phyloP scores from a whole-genome alignment of 1,140 invertebrate genomes.

The Macrobrachium nipponense region DNA sequence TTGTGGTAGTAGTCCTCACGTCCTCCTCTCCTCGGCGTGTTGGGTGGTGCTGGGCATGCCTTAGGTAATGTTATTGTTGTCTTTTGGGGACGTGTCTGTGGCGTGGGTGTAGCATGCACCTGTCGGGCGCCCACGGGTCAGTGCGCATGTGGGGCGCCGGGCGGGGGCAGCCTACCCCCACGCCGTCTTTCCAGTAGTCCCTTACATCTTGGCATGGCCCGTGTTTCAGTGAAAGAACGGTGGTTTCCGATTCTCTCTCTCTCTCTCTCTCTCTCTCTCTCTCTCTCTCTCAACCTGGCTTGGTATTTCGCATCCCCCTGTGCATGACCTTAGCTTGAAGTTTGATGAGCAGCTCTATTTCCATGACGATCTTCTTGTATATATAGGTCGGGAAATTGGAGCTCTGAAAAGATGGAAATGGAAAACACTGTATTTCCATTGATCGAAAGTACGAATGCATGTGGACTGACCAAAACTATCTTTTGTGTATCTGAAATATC shows the following conservation, averaged over 20 bases:
- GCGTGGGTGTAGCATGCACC: conserved; percentile 60
- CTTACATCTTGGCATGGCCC: neutral
- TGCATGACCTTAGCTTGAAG: no score
- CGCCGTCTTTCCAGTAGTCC: conserved; percentile 37
- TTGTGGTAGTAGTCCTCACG: neutral
- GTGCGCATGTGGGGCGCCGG: conserved; percentile 57
- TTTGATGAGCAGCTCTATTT: no score
- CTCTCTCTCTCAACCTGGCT: neutral
- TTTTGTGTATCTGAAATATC: no score
- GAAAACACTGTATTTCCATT: no score
- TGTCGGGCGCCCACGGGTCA: conserved; percentile 57
- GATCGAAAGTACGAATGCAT: no score
- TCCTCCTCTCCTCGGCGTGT: neutral
- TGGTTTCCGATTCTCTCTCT: neutral
- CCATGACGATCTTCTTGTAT: no score
- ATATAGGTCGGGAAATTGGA: no score
- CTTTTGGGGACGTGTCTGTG: conserved; percentile 25
- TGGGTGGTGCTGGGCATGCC: neutral
- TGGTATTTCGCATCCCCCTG: no score
- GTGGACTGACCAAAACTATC: no score
- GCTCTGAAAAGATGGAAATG: no score
- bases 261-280: conserved; percentile 21
- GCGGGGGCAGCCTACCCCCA: conserved; percentile 59
- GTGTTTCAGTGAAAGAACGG: no score
- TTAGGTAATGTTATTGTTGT: neutral